A percentile compares a stretch with the other conserved stretches of the same genome.
Evolutionary conservation across 2,113 vertebrate genomes (phyloP).

Genomic region (Aptenodytes forsteri): DNA sequence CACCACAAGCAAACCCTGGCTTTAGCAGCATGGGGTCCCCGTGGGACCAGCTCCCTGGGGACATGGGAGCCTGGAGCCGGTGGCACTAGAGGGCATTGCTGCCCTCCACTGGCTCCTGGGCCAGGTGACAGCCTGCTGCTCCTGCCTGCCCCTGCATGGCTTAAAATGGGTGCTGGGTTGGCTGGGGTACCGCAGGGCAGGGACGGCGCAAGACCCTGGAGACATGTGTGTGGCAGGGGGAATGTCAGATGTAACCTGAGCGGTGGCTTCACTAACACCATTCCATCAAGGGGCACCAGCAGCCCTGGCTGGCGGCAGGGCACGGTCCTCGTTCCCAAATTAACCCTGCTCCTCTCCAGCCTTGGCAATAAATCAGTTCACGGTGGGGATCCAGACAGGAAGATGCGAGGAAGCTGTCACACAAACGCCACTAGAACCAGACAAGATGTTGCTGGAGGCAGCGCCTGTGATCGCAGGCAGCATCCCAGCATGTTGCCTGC

Average conservation of each 20-base stretch:
- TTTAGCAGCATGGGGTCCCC: neutral
- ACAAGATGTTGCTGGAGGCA: neutral
- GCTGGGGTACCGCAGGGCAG: neutral
- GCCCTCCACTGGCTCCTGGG: neutral
- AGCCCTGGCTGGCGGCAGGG: fast-evolving
- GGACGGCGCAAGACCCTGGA: fast-evolving
- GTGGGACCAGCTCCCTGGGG: neutral
- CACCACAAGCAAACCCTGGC: neutral
- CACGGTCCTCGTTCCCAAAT: neutral
- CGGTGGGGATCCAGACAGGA: neutral
- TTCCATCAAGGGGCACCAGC: neutral
- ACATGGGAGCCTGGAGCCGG: fast-evolving
- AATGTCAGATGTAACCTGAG: fast-evolving
- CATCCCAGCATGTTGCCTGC: neutral
- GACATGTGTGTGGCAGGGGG: no score
- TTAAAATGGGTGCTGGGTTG: neutral
- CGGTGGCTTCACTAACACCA: neutral
- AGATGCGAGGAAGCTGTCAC: neutral
- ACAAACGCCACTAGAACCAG: neutral
- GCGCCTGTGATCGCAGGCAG: neutral
- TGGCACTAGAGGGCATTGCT: neutral
- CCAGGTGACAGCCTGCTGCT: neutral
- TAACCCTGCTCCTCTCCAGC: neutral
- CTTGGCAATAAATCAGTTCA: neutral
- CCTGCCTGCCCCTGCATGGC: neutral